A percentile compares a stretch with the other conserved stretches of the same genome.
phyloP scores from a whole-genome alignment of 1,140 invertebrate genomes.

The Ceratitis capitata region DNA sequence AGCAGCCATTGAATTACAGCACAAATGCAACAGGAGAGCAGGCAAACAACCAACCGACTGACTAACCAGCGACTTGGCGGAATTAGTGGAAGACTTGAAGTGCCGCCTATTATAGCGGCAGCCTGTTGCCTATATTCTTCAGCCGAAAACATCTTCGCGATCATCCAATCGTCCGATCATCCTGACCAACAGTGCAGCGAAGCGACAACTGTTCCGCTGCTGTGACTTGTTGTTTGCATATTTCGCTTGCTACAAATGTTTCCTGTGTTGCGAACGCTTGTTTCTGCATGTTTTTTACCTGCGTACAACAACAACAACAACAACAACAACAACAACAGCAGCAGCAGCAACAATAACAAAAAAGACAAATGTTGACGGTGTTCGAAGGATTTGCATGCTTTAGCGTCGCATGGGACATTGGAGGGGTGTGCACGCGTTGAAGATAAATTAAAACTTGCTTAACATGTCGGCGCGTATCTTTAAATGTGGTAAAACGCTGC shows the following conservation, averaged over 20 bases:
- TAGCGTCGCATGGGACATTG: not conserved
- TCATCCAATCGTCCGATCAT: not conserved
- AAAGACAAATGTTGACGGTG: too few species aligned
- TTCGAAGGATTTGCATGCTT: not conserved
- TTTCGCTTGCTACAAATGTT: constrained; percentile 24
- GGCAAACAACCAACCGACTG: not conserved
- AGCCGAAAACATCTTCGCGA: not conserved
- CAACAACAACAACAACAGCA: too few species aligned
- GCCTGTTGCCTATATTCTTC: not conserved
- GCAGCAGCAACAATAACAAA: not conserved
- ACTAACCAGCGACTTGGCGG: not conserved
- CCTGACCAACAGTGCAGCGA: not conserved
- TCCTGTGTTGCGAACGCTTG: not conserved
- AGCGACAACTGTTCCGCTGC: not conserved
- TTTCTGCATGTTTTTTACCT: not conserved
- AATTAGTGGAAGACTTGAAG: not conserved
- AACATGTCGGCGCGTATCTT: constrained; percentile 45
- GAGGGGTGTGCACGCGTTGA: not conserved
- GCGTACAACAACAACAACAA: not conserved
- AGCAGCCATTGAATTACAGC: constrained; percentile 28
- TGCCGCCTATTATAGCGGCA: not conserved
- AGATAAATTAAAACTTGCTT: constrained; percentile 46
- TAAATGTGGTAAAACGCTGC: constrained; percentile 44
- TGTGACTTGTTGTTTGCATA: constrained; percentile 22
- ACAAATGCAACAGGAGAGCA: too few species aligned